Evolutionary conservation across 2,113 vertebrate species (phyloP).

Genomic region (Melanotaenia duboulayi): DNA sequence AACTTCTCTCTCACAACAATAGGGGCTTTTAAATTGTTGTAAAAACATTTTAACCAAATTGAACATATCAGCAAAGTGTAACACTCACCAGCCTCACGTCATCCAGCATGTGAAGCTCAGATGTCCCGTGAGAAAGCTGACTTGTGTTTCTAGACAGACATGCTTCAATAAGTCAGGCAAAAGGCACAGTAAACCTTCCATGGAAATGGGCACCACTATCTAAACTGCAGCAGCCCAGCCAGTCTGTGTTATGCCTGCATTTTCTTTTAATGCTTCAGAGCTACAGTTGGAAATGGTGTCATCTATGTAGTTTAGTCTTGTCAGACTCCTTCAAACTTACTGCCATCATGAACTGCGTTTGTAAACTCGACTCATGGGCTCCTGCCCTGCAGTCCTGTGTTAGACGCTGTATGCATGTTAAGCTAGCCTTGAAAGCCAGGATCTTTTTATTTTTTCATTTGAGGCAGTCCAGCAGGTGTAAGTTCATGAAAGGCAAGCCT

Average conservation of each 20-base stretch:
- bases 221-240: conserved; percentile 62
- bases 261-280: conserved; percentile 49
- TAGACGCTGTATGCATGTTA: conserved; percentile 69
- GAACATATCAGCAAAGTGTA: conserved; percentile 75
- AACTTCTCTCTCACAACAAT: conserved; percentile 70
- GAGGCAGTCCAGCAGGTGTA: conserved; percentile 79
- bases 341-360: conserved; percentile 28
- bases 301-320: conserved; percentile 22
- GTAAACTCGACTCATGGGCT: background rate
- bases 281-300: conserved; percentile 27
- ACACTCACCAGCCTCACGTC: conserved; percentile 55
- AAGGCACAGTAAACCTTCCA: conserved; percentile 73
- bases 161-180: conserved; percentile 78
- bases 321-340: conserved; percentile 38
- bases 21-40: conserved; percentile 64
- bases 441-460: background rate
- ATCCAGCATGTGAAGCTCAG: conserved; percentile 65
- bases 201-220: conserved; percentile 73
- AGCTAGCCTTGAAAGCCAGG: conserved; percentile 63
- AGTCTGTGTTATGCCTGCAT: conserved; percentile 60
- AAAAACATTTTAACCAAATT: conserved; percentile 70
- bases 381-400: background rate
- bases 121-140: conserved; percentile 68
- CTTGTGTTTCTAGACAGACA: conserved; percentile 72
- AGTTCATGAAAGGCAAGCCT: conserved; percentile 80